Percentiles rank a stretch among this genome's conserved stretches.
These are phyloP conservation scores for Diplogasteroides magnus DNA, from an alignment of 1,140 invertebrate species.

Conservation along the genomic window DNA sequence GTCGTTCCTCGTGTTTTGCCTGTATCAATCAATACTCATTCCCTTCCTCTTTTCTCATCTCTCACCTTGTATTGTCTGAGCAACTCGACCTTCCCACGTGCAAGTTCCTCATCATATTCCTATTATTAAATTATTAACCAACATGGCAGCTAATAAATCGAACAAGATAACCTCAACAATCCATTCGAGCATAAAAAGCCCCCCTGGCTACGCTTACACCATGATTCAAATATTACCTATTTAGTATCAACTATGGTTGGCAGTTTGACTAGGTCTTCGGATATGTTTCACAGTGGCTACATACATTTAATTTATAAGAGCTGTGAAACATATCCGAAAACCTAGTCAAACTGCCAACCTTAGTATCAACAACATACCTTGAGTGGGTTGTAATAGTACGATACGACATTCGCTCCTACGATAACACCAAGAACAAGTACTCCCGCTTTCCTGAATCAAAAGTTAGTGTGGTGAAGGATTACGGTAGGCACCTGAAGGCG, in stretches of 20 bases:
- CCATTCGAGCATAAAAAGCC: neutral
- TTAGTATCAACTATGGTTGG: no score
- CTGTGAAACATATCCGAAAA: no score
- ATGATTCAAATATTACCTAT: neutral
- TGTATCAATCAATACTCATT: neutral
- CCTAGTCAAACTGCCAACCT: no score
- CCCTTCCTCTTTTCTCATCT: conserved; percentile 20
- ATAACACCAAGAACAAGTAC: conserved; percentile 24
- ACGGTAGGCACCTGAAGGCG: conserved; percentile 17
- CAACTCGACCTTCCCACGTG: conserved; percentile 21
- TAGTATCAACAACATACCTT: conserved; percentile 3
- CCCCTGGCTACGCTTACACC: neutral
- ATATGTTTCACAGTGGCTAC: no score
- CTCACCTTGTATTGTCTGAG: conserved; percentile 21
- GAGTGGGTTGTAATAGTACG: conserved; percentile 27
- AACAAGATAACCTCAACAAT: neutral
- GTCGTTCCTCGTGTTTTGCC: no score
- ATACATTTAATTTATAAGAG: no score
- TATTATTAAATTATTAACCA: neutral
- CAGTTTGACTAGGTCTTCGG: no score
- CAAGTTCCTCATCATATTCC: conserved; percentile 27
- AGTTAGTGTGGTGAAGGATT: neutral
- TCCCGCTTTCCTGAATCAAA: conserved; percentile 8
- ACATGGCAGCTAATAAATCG: neutral
- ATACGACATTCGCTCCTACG: conserved; percentile 29